Evolutionary conservation across 1,140 invertebrate genomes (phyloP).

Genomic region (Apocrypta bakeri): DNA sequence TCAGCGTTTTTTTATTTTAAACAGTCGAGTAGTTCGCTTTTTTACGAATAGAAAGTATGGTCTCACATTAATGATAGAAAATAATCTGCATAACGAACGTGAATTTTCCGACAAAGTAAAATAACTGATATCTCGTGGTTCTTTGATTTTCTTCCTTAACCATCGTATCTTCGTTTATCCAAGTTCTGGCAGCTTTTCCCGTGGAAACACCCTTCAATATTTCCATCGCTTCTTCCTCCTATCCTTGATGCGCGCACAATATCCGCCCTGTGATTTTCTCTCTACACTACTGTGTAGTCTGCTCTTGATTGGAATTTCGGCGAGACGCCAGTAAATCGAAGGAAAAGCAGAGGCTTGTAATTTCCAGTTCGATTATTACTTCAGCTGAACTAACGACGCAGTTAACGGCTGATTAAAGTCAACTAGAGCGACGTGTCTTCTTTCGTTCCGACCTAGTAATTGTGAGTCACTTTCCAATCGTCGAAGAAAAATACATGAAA

Average conservation of each 20-base stretch:
- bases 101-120: neutral
- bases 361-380: conserved; percentile 35
- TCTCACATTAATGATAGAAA: no score
- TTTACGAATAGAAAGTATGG: no score
- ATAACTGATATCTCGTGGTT: neutral
- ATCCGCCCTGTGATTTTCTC: conserved; percentile 26
- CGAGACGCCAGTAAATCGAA: neutral
- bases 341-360: conserved; percentile 28
- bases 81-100: neutral
- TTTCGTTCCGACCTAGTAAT: no score
- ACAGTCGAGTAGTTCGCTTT: no score
- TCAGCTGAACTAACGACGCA: conserved; percentile 12
- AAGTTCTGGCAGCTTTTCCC: neutral
- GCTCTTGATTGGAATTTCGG: conserved; percentile 32
- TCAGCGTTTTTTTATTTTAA: neutral
- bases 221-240: neutral
- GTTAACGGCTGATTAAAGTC: conserved; percentile 33
- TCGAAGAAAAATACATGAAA: neutral
- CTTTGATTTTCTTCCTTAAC: conserved; percentile 44
- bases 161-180: conserved; percentile 23
- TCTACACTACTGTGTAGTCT: neutral
- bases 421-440: neutral
- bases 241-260: conserved; percentile 18
- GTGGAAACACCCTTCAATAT: neutral
- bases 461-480: neutral